Percentiles rank a stretch among this genome's conserved stretches.
Conservation (phyloP, 2,113 vertebrate species). For the Sceloporus undulatus region DNA sequence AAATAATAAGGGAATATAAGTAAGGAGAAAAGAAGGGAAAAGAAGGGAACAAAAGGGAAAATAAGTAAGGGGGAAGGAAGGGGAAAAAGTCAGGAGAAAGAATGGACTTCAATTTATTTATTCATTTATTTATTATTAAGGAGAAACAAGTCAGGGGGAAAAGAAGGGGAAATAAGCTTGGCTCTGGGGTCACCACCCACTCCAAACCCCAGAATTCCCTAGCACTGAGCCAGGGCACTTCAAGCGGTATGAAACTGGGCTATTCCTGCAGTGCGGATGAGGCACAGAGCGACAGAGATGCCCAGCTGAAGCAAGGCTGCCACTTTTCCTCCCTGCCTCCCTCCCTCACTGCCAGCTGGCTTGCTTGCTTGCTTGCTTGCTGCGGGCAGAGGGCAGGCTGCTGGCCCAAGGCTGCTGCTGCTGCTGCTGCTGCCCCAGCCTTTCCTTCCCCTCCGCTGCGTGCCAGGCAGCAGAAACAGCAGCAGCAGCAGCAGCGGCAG, state of each 20-base stretch:
- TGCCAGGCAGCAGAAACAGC: not conserved
- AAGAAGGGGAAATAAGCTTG: not conserved
- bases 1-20: too few species aligned
- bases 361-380: too few species aligned
- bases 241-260: too few species aligned
- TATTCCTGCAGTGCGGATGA: too few species aligned
- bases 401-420: fast-evolving
- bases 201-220: too few species aligned
- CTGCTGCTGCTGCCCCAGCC: not conserved
- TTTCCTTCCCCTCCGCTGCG: not conserved
- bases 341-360: not conserved
- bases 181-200: too few species aligned
- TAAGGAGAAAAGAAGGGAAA: too few species aligned
- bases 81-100: not conserved
- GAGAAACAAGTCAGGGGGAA: not conserved
- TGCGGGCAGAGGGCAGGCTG: fast-evolving
- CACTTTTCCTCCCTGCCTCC: not conserved
- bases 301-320: fast-evolving
- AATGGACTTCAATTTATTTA: too few species aligned
- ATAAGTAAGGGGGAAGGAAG: not conserved
- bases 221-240: too few species aligned
- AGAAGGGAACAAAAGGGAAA: too few species aligned
- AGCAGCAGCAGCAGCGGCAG: too few species aligned
- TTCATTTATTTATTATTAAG: too few species aligned
- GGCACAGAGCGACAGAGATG: fast-evolving